phyloP scores from a whole-genome alignment of 2,797 vertebrate species.

The Sebastes minor region DNA sequence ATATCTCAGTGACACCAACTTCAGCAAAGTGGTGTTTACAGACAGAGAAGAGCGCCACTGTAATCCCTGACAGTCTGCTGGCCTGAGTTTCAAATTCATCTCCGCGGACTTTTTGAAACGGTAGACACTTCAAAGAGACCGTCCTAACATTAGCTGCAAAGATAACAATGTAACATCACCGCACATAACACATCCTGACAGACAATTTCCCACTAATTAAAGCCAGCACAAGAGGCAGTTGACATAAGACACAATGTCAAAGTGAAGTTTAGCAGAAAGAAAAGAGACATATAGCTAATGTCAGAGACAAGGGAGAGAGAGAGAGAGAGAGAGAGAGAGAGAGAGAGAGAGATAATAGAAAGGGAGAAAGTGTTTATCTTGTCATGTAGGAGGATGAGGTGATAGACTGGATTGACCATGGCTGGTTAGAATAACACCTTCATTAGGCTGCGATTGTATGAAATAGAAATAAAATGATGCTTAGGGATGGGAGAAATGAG shows the following conservation, averaged over 20 bases:
- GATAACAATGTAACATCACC: slow-evolving; percentile 44
- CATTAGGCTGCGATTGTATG: neutral
- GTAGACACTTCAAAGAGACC: slow-evolving; percentile 40
- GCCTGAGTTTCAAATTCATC: slow-evolving; percentile 45
- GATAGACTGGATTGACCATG: neutral
- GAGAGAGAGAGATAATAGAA: neutral
- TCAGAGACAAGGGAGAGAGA: neutral
- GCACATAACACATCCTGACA: slow-evolving; percentile 40
- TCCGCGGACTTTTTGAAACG: slow-evolving; percentile 6
- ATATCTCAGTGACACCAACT: slow-evolving; percentile 1
- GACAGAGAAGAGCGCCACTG: neutral
- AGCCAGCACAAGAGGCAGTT: slow-evolving; percentile 33
- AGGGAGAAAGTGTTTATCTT: neutral
- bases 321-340: neutral
- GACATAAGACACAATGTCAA: slow-evolving; percentile 31
- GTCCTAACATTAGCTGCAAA: slow-evolving; percentile 27
- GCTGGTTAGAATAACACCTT: slow-evolving; percentile 8
- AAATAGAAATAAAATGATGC: neutral
- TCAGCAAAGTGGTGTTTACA: neutral
- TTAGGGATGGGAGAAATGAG: neutral
- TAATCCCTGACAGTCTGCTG: slow-evolving; percentile 31
- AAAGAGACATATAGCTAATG: neutral
- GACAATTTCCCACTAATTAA: slow-evolving; percentile 52
- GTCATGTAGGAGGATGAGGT: neutral
- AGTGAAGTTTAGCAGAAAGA: neutral